A percentile compares a stretch with the other conserved stretches of the same genome.
Conservation (phyloP, 2,797 vertebrate genomes). For the Chaetodon trifasciatus region DNA sequence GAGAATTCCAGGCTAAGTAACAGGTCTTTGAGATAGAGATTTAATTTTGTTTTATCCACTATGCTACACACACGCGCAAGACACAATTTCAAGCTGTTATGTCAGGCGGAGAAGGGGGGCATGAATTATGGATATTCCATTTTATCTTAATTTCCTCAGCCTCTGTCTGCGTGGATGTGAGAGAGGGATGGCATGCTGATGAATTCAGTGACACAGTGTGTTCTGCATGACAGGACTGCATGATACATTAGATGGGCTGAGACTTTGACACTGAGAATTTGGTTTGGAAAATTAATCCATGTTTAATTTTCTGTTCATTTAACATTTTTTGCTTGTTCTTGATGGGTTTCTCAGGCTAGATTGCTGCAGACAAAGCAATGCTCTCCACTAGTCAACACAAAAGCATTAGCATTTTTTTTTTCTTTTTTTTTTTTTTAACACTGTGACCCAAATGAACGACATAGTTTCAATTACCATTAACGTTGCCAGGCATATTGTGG, state of each 20-base stretch:
- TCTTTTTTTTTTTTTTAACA: background rate
- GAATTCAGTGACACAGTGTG: conserved; percentile 11
- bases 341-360: background rate
- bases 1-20: conserved; percentile 51
- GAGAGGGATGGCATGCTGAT: conserved; percentile 58
- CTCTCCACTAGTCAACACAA: background rate
- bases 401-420: background rate
- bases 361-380: background rate
- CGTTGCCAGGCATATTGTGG: background rate
- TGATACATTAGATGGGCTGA: background rate
- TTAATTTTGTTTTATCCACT: conserved; percentile 70
- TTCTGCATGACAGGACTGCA: conserved; percentile 31
- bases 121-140: conserved; percentile 74
- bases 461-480: background rate
- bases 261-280: background rate
- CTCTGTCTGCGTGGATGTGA: conserved; percentile 41
- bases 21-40: conserved; percentile 61
- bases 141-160: conserved; percentile 68
- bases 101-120: conserved; percentile 10
- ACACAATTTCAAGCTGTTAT: conserved; percentile 50
- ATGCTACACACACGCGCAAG: conserved; percentile 9
- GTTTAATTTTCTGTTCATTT: background rate
- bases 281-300: background rate
- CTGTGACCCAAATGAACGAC: background rate
- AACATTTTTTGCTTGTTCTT: background rate